Evolutionary conservation across 2,797 vertebrate species (phyloP), one percentile per base, ranked within the genome.

Genomic region (Clarias pachynema): DNA sequence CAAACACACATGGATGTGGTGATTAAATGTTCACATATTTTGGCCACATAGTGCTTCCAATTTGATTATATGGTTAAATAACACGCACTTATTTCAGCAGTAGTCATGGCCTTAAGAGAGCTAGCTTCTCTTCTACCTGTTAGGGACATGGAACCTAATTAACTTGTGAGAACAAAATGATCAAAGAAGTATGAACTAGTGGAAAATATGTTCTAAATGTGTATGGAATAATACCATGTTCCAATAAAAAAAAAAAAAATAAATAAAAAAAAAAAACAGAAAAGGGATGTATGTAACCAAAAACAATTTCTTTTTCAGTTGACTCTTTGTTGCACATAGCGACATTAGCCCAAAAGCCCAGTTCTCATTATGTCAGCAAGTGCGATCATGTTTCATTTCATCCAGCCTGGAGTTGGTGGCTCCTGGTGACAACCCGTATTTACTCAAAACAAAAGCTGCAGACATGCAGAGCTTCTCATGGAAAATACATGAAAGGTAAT

Each of bases 381-480:
- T 84, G 89, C 65, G 89, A 88, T 93, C 92, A 85, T 90, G 91
- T 94, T 93, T 94, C 91, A 86, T 44, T 86, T 90, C 88, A 85
- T 79, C 79, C 34, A 70, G 85, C 89, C 86, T 84, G 86, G 87
- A 86, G 73, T 79, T 86, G 88, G 90, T 88, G 82, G 81, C 84
- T 90, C 22, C 49, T 72, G 87, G 88, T 89, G 92, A 92, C 90
- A 89, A 69, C 89, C 88, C 89, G 84, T 94, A 91, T 94, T 93
- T 93, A 93, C 89, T 89, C 90, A 89, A 89, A 94, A 94, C 87
- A 93, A 92, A 90, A 87, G 88, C 81, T 10, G 7, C 37, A 83
- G 88, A 93, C 90, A 91, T 91, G 91, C 88, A 56, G 75, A 84
- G 84, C 29, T 49, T 85, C 68, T 63, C 89, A 83, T 88, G 88